Conservation (phyloP, 1,140 invertebrate genomes). For the Aphelinus atriplicis region DNA sequence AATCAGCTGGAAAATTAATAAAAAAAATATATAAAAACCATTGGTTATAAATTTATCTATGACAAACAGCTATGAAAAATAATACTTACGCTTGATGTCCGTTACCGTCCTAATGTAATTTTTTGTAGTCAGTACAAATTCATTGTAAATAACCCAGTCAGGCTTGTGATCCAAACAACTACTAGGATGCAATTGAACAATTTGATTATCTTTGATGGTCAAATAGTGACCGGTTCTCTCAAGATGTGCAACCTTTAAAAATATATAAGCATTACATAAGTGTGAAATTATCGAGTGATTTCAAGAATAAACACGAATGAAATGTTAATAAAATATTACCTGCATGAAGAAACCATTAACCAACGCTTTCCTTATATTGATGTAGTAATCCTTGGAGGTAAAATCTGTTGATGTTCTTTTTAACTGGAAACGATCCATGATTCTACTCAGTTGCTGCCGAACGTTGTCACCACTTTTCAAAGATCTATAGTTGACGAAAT, state of each 20-base stretch:
- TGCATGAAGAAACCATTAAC: slow-evolving; percentile 99
- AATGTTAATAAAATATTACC: slow-evolving; percentile 68
- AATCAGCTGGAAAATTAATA: slow-evolving; percentile 77
- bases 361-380: slow-evolving; percentile 97
- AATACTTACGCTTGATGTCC: slow-evolving; percentile 93
- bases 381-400: slow-evolving; percentile 97
- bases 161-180: slow-evolving; percentile 99
- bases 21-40: slow-evolving; percentile 15
- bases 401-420: slow-evolving; percentile 97
- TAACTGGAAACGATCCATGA: slow-evolving; percentile 93
- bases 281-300: neutral
- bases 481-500: slow-evolving; percentile 98
- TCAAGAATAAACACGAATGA: neutral
- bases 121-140: slow-evolving; percentile 99
- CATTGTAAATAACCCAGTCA: slow-evolving; percentile 99
- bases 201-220: slow-evolving; percentile 99
- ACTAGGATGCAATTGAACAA: slow-evolving; percentile 98
- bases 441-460: slow-evolving; percentile 81
- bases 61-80: neutral
- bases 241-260: slow-evolving; percentile 86
- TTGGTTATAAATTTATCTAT: neutral
- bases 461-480: slow-evolving; percentile 94
- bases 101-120: slow-evolving; percentile 99
- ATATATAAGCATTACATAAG: slow-evolving; percentile 31
- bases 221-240: slow-evolving; percentile 96